Evolutionary conservation across 2,888 invertebrate species (phyloP).

Genomic region (Emesis castigata): DNA sequence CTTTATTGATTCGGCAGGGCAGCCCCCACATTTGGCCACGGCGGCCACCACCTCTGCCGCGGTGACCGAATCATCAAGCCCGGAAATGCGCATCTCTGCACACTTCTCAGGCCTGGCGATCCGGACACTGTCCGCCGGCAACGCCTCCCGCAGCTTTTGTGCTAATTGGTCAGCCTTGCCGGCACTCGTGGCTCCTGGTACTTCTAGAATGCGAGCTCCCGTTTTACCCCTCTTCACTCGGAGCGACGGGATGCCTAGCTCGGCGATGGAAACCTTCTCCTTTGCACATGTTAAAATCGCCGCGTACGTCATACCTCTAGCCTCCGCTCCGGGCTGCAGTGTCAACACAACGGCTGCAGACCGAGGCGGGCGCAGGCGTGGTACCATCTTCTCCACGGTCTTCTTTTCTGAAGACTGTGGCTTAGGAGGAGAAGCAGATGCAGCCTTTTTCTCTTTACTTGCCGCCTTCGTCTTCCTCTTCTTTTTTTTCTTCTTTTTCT

Average conservation of each 20-base stretch:
- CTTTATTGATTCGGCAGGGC: not conserved
- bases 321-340: not conserved
- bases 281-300: conserved; percentile 1
- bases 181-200: conserved; percentile 5
- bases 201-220: not conserved
- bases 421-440: too few species aligned
- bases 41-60: too few species aligned
- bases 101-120: too few species aligned
- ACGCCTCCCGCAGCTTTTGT: too few species aligned
- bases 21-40: conserved; percentile 17
- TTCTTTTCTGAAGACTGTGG: too few species aligned
- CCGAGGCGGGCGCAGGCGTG: not conserved
- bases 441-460: too few species aligned
- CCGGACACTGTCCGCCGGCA: too few species aligned
- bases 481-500: not conserved
- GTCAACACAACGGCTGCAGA: not conserved
- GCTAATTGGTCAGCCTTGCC: conserved; percentile 30
- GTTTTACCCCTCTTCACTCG: too few species aligned
- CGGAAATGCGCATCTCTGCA: too few species aligned
- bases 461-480: not conserved
- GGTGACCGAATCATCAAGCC: too few species aligned
- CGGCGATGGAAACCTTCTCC: not conserved
- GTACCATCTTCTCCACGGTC: not conserved
- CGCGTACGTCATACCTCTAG: conserved; percentile 17
- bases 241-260: too few species aligned